Conservation (phyloP, 1,140 invertebrate genomes). For the Carposina sasakii region DNA sequence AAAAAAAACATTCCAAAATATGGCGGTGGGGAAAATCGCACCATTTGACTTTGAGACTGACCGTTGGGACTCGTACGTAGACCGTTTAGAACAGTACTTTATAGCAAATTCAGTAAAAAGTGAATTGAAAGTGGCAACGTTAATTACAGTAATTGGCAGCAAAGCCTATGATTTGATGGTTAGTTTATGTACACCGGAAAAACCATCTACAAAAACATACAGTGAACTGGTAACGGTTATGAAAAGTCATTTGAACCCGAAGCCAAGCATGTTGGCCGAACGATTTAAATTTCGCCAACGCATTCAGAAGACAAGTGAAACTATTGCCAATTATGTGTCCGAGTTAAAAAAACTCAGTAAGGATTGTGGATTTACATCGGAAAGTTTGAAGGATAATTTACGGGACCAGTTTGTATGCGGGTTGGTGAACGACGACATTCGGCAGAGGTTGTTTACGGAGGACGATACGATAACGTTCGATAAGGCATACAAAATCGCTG, state of each 20-base stretch:
- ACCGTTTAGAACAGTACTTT: slow-evolving; percentile 3
- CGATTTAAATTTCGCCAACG: not conserved
- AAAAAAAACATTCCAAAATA: no score
- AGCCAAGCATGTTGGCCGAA: not conserved
- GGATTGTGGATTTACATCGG: not conserved
- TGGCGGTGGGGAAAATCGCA: not conserved
- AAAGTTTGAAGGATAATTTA: not conserved
- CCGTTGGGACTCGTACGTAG: not conserved
- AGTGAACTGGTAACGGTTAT: not conserved
- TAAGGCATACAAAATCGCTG: not conserved
- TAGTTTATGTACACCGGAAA: not conserved
- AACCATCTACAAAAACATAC: not conserved
- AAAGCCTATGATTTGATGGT: not conserved
- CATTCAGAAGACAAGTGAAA: not conserved
- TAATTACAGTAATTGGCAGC: not conserved
- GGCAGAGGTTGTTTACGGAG: not conserved
- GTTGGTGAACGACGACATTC: not conserved
- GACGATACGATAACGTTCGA: not conserved
- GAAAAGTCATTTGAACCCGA: not conserved
- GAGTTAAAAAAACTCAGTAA: not conserved
- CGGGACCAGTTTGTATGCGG: not conserved
- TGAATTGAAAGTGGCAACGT: not conserved
- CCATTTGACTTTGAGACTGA: not conserved
- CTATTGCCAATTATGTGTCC: not conserved
- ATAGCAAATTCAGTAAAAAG: not conserved